Evolutionary conservation across 2,888 invertebrate genomes (phyloP).

Genomic region (Napeogenes inachia): DNA sequence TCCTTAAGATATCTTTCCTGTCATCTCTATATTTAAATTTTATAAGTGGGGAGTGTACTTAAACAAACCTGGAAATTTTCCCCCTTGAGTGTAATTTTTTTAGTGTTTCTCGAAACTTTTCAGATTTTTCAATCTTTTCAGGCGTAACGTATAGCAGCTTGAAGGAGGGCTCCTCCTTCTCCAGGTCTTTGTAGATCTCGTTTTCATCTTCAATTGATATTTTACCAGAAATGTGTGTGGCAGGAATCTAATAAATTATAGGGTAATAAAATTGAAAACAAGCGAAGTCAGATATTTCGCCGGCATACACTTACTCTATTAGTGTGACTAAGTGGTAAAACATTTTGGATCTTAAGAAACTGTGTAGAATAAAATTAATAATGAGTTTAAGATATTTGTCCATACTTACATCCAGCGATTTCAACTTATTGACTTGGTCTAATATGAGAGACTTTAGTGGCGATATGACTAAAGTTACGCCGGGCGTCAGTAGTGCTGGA

Average conservation of each 20-base stretch:
- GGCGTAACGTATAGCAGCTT: slow-evolving; percentile 97
- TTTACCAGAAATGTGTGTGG: slow-evolving; percentile 90
- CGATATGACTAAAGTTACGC: slow-evolving; percentile 96
- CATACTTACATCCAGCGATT: slow-evolving; percentile 88
- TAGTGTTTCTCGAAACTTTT: slow-evolving; percentile 82
- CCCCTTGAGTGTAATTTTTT: slow-evolving; percentile 82
- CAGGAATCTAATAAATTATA: slow-evolving; percentile 81
- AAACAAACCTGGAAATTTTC: slow-evolving; percentile 77
- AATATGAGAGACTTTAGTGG: slow-evolving; percentile 96
- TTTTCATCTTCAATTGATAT: slow-evolving; percentile 79
- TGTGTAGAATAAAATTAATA: no score
- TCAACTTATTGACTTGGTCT: slow-evolving; percentile 96
- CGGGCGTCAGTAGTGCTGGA: slow-evolving; percentile 78
- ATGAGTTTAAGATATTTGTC: no score
- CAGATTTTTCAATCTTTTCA: slow-evolving; percentile 94
- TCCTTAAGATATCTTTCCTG: no score
- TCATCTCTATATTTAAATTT: no score
- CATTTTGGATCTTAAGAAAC: no score
- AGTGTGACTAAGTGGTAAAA: no score
- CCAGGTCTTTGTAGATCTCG: slow-evolving; percentile 85
- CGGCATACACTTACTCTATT: no score
- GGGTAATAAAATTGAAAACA: no score
- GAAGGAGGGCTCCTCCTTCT: slow-evolving; percentile 81
- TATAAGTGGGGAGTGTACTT: no score
- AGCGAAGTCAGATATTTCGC: no score